phyloP scores from a whole-genome alignment of 2,113 vertebrate genomes.

The Cavia aperea region DNA sequence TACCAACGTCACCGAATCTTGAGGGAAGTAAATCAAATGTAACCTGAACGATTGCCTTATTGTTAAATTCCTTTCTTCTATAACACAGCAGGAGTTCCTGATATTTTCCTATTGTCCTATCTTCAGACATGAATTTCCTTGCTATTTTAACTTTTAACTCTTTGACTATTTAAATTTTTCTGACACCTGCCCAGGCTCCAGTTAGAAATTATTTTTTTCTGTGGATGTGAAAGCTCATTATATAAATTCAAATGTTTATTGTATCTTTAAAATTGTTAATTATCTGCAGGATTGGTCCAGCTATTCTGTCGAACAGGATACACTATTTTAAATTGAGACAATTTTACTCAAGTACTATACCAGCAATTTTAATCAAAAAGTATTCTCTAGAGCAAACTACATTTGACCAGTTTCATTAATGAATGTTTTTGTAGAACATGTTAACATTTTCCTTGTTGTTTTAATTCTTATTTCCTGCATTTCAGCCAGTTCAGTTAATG shows the following conservation, averaged over 20 bases:
- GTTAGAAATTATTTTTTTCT: slow-evolving; percentile 10
- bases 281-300: not conserved
- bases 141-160: not conserved
- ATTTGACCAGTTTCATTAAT: slow-evolving; percentile 8
- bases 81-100: not conserved
- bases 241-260: not conserved
- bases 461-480: not conserved
- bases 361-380: not conserved
- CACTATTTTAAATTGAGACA: slow-evolving; percentile 3
- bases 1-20: slow-evolving; percentile 3
- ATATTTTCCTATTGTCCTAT: not conserved
- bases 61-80: slow-evolving; percentile 2
- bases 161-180: slow-evolving; percentile 13
- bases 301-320: not conserved
- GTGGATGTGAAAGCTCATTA: not conserved
- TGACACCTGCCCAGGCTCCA: not conserved
- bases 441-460: slow-evolving; percentile 18
- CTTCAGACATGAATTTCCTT: slow-evolving; percentile 28
- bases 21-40: slow-evolving; percentile 47
- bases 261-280: slow-evolving; percentile 8
- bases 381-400: slow-evolving; percentile 22
- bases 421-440: not conserved
- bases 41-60: not conserved
- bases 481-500: not conserved
- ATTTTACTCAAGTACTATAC: not conserved